Evolutionary conservation across 64 coral and sea anemone species (phyloP).

Genomic region (Anthopleura sola): DNA sequence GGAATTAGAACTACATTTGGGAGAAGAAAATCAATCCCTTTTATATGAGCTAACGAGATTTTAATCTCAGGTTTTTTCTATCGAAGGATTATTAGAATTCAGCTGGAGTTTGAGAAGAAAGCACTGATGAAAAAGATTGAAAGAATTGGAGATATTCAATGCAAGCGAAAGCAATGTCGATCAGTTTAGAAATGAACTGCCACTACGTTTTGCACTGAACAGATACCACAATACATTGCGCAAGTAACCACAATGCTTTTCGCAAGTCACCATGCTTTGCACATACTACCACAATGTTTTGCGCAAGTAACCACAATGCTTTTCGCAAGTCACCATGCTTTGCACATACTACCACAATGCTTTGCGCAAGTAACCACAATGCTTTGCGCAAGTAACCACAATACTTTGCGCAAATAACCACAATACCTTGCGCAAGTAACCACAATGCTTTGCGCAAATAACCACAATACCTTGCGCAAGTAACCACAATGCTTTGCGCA

Average conservation of each 20-base stretch:
- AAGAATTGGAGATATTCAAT: neutral
- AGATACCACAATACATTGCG: too few relatives aligned
- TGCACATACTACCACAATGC: neutral
- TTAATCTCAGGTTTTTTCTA: too few relatives aligned
- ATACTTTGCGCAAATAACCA: neutral
- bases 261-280: too few relatives aligned
- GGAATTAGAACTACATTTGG: slow-evolving; percentile 31
- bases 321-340: neutral
- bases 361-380: neutral
- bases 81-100: neutral
- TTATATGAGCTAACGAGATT: neutral
- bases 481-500: too few relatives aligned
- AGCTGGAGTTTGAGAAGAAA: neutral
- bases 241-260: too few relatives aligned
- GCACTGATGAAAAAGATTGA: neutral
- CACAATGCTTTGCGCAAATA: too few relatives aligned
- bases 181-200: too few relatives aligned
- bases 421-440: neutral
- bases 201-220: too few relatives aligned
- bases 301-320: too few relatives aligned
- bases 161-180: neutral
- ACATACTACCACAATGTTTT: too few relatives aligned
- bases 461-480: too few relatives aligned
- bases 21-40: slow-evolving; percentile 26
- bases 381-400: neutral